Base-by-base conservation (phyloP, 1,140 invertebrate genomes). In the Oppia nitens region DNA sequence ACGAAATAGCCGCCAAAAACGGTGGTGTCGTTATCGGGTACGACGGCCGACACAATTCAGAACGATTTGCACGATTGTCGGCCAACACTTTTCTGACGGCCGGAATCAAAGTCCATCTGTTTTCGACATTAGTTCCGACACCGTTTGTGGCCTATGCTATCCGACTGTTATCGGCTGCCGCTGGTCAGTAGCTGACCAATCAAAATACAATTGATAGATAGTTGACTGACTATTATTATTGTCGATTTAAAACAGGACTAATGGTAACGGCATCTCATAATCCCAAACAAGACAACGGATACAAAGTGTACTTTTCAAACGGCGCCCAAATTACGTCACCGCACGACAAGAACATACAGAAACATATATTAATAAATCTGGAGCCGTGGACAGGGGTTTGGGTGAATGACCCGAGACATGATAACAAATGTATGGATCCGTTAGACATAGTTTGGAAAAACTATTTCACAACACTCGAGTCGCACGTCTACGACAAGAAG, bases 261-360 rank as follows among this genome's bases (percentile, higher is more conserved):
- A 93, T 97, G 89, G 80, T 98, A 0, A 99, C 96, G 17, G 95
- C 96, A 0, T 98, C 93, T 0, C 95, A 99, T 66, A 99, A 99
- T 76, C 95, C 94, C 0, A 97, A 96, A 73, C 83, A 97, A 53
- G 94, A 99, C 69, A 99, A 99, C 73, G 96, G 96, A 3, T 98
- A 98, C 69, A 99, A 99, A 77, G 89, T 96, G 3, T 98, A 96
- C 70, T 94, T 91, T 84, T 74, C 75, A 23, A 96, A 97, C 73
- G 90, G 91, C 1, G 82, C 86, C n/a, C 94, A 83, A 79, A 97
- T 99, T 50, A 85, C 94, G 55, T 73, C 83, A 1, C 95, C 95
- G 0, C 83, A 87, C 65, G 95, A 98, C 71, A 83, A 83, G 68
- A 78, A 79, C 50, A 96, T 99, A 60, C 81, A 94, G 64, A 73